Evolutionary conservation across 2,888 invertebrate genomes (phyloP), one percentile per base, ranked within the genome.

Genomic region (Nezara viridula): DNA sequence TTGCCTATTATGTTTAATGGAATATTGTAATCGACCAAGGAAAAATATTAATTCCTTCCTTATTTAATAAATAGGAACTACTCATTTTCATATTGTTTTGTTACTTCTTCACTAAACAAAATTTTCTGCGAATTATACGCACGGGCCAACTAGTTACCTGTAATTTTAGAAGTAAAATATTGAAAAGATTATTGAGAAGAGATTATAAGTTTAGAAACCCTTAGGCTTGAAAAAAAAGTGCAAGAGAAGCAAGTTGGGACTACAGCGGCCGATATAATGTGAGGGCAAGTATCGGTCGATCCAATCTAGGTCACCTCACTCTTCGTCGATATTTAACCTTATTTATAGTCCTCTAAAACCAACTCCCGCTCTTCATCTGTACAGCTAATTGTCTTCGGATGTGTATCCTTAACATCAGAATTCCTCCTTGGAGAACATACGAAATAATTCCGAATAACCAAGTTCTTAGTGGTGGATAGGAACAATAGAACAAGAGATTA

Each of bases 301-400:
- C 55, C 32, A 40, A 86, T 86, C 55, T 86, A 86, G 86, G 86
- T 86, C 86, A 86, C 27, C 86, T 55, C 86, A 37, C 40, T 24
- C 27, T 19, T 14, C 60, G 86, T 86, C 86, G 86, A 86, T 86
- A 86, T 86, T 86, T 86, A 86, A 86, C 86, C 86, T 86, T 86
- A 86, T 86, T 86, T 86, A 86, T 86, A 55, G 60, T 52, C 37
- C 81, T 24, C 40, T 40, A 32, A 52, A 55, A 55, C 86, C 40
- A 86, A 40, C 55, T 86, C 27, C 47, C 60, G 37, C 40, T 86
- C 86, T n/a, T 55, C 55, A 86, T 86, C 60, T 55, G n/a, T 24
- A 10, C 21, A 16, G 6, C 47, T 52, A 49, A 49, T 44, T 44
- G 44, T 81, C 16, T 14, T n/a, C 10, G 16, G n/a, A n/a, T 7